Base-by-base conservation (phyloP, 2,797 vertebrate genomes). In the Crocidura indochinensis region DNA sequence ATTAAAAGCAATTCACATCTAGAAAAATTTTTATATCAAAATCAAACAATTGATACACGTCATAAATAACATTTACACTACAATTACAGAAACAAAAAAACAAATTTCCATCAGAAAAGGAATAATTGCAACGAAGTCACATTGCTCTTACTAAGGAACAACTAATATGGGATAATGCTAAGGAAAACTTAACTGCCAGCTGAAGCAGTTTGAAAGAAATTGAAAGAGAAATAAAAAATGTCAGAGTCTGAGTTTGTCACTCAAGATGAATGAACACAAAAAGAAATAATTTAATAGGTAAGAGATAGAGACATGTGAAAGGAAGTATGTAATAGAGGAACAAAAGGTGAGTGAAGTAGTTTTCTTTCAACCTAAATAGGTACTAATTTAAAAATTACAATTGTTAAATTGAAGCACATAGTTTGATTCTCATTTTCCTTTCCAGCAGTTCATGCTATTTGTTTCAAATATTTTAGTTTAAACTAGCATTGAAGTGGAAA, bases 11-110 rank as follows among this genome's bases (percentile, higher is more conserved):
- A 51, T 14, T 12, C 17, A 67, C n/a, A 15, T 46, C 27, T n/a
- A 73, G 17, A 15, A 78, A 83, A 78, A 78, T 83, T 84, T 72
- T 27, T 92, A 47, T 76, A 67, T 78, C 6, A 65, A 65, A 92
- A 84, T 10, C 22, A 84, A 84, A 73, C 46, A 56, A 24, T 60
- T 60, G 56, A 20, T 60, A 60, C 56, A 60, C 20, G 20, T 60
- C 4, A 19, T 20, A 67, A 38, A 19, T 20, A 67, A 38, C n/a
- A 67, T 47, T 17, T 49, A 24, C 17, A 65, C 78, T 56, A 68
- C 22, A 67, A 47, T 74, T 67, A 72, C 1, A 47, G 22, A 38
- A 10, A n/a, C n/a, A n/a, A 29, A 69, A 69, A 76, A 12, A 46
- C 65, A 72, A 46, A 65, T 82, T 69, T 76, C 9, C 27, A 71